phyloP scores from a whole-genome alignment of 2,113 vertebrate species.

The Pyxicephalus adspersus region DNA sequence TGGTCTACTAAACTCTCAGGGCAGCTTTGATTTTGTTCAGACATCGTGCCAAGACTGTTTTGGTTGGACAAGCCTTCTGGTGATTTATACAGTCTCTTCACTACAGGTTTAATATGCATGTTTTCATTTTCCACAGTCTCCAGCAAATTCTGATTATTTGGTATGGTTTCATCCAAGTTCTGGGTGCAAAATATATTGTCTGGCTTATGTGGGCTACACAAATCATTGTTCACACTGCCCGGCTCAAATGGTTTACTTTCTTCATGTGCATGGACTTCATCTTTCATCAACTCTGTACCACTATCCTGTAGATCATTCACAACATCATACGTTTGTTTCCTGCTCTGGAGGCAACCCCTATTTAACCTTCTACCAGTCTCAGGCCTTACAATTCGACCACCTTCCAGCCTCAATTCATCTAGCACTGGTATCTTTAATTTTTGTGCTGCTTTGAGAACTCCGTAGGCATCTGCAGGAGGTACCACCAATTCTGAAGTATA shows the following conservation, averaged over 20 bases:
- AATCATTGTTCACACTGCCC: background rate
- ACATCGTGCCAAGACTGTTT: background rate
- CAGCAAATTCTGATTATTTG: background rate
- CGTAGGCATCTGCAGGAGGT: conserved; percentile 15
- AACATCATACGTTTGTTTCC: background rate
- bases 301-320: background rate
- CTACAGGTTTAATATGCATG: background rate
- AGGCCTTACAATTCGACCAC: conserved; percentile 25
- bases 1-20: background rate
- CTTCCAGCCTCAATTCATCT: conserved; percentile 19
- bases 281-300: background rate
- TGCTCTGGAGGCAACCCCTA: conserved; percentile 12
- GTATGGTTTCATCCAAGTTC: background rate
- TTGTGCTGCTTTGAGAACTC: conserved; percentile 16
- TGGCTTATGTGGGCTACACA: no score
- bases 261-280: background rate
- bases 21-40: background rate
- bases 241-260: background rate
- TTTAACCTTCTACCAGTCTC: conserved; percentile 20
- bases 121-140: background rate
- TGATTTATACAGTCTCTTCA: background rate
- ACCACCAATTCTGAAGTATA: conserved; percentile 43
- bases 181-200: background rate
- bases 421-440: conserved; percentile 27
- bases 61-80: no score